Conservation (phyloP, 1,140 invertebrate species). For the Ceratitis capitata region DNA sequence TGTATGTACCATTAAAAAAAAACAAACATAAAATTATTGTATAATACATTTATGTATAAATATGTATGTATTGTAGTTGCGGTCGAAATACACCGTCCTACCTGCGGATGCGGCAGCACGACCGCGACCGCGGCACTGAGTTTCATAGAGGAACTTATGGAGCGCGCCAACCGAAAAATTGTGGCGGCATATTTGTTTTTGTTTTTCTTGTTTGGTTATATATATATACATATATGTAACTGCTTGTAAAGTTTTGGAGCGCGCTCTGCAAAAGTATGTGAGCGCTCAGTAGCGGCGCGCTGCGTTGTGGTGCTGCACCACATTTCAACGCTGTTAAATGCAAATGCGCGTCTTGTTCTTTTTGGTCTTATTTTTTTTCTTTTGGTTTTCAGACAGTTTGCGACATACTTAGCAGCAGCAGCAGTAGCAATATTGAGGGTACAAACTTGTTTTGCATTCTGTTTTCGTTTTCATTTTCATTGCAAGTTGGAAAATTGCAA, state of each 20-base stretch:
- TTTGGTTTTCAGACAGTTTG: constrained; percentile 19
- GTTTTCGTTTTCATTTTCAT: constrained; percentile 9
- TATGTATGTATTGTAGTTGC: background rate
- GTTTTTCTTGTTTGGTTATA: background rate
- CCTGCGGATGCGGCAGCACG: background rate
- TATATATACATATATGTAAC: too few species aligned
- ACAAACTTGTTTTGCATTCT: background rate
- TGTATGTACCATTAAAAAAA: too few species aligned
- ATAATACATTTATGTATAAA: too few species aligned
- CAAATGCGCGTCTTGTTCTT: background rate
- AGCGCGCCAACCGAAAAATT: background rate
- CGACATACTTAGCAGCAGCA: too few species aligned
- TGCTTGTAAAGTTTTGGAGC: too few species aligned
- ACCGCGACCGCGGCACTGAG: constrained; percentile 4
- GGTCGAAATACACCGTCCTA: background rate
- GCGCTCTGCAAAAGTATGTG: background rate
- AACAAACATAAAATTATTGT: too few species aligned
- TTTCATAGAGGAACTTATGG: background rate
- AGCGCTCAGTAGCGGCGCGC: background rate
- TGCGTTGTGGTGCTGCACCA: background rate
- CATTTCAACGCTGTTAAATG: background rate
- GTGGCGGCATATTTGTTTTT: background rate
- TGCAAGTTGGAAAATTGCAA: constrained; percentile 4
- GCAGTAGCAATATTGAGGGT: background rate
- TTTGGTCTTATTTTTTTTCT: too few species aligned